phyloP scores from a whole-genome alignment of 2,113 vertebrate genomes.

The Donacobius atricapilla region DNA sequence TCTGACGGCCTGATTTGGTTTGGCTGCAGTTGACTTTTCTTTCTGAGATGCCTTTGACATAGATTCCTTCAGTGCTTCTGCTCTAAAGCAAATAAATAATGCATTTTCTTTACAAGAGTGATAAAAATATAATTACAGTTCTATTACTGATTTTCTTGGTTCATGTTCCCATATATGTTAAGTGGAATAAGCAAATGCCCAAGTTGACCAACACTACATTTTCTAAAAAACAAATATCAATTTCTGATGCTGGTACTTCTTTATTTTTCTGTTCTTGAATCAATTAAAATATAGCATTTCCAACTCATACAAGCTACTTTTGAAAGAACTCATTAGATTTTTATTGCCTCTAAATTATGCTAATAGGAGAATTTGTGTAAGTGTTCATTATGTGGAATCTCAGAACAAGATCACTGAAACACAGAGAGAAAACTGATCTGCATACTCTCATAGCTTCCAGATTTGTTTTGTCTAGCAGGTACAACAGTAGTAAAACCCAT shows the following conservation, averaged over 20 bases:
- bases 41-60: slow-evolving; percentile 79
- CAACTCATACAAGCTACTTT: background rate
- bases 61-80: slow-evolving; percentile 90
- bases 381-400: background rate
- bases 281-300: background rate
- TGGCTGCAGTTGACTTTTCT: slow-evolving; percentile 72
- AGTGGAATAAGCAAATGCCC: background rate
- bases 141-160: background rate
- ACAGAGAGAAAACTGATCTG: background rate
- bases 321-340: background rate
- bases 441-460: background rate
- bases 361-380: background rate
- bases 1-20: slow-evolving; percentile 74
- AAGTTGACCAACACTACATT: background rate
- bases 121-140: background rate
- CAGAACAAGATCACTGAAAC: background rate
- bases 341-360: background rate
- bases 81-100: slow-evolving; percentile 74
- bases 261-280: background rate
- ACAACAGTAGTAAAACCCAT: background rate
- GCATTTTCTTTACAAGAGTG: background rate
- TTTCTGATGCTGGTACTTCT: background rate
- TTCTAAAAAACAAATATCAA: background rate
- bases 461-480: background rate
- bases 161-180: background rate